Percentiles rank a stretch among this genome's conserved stretches.
Evolutionary conservation across 2,888 invertebrate species (phyloP).

Genomic region (Mythimna vitellina): DNA sequence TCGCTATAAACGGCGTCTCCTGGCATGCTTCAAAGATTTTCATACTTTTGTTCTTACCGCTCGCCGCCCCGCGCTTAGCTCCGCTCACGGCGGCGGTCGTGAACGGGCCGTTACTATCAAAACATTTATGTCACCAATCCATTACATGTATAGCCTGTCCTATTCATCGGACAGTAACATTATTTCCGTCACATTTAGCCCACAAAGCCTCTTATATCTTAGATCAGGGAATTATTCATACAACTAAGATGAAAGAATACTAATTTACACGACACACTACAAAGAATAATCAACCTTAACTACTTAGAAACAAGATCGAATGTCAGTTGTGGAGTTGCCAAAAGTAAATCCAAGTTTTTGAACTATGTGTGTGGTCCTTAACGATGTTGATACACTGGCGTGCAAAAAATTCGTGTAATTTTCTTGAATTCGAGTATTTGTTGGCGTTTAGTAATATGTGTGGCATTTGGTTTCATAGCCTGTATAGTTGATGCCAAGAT

Average conservation of each 20-base stretch:
- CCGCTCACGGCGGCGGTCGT: too few relatives aligned
- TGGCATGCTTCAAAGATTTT: too few relatives aligned
- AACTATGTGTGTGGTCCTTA: constrained; percentile 58
- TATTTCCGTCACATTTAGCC: constrained; percentile 36
- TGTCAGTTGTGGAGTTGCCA: background rate
- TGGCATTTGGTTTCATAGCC: constrained; percentile 24
- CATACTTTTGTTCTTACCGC: too few relatives aligned
- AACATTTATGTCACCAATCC: constrained; percentile 1
- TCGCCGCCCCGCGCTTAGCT: too few relatives aligned
- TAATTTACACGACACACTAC: constrained; percentile 32
- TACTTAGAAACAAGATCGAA: accelerated
- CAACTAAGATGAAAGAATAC: constrained; percentile 44
- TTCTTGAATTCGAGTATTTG: constrained; percentile 34
- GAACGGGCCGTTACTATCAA: too few relatives aligned
- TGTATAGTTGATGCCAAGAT: constrained; percentile 25
- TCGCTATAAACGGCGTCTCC: too few relatives aligned
- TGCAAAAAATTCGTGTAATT: constrained; percentile 43
- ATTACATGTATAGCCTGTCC: background rate
- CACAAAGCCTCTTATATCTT: constrained; percentile 32
- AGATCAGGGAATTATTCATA: constrained; percentile 47
- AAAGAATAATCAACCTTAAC: constrained; percentile 13
- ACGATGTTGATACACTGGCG: constrained; percentile 41
- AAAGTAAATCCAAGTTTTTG: constrained; percentile 26
- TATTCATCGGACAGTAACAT: constrained; percentile 28
- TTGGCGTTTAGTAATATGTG: constrained; percentile 31